A percentile compares a stretch with the other conserved stretches of the same genome.
phyloP scores from a whole-genome alignment of 2,113 vertebrate species.

The Ceuthmochares aereus region DNA sequence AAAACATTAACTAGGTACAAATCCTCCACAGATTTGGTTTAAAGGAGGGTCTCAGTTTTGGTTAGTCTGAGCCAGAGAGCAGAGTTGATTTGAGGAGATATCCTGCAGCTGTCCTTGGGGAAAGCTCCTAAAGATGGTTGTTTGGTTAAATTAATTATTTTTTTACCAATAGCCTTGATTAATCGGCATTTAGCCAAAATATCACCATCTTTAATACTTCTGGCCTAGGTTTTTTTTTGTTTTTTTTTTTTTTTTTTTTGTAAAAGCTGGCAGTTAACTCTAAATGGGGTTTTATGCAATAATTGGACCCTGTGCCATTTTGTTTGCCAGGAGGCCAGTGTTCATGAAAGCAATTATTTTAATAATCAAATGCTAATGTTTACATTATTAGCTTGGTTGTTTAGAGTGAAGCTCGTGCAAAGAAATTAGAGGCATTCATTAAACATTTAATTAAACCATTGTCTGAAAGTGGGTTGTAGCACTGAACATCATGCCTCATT shows the following conservation, averaged over 20 bases:
- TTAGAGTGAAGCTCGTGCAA: not conserved
- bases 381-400: constrained; percentile 14
- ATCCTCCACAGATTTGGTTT: not conserved
- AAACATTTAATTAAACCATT: constrained; percentile 36
- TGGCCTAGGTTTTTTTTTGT: not conserved
- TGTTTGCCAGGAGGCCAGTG: not conserved
- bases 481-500: not conserved
- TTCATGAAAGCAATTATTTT: constrained; percentile 38
- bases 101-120: not conserved
- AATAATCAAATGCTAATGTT: constrained; percentile 21
- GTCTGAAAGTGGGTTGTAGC: not conserved
- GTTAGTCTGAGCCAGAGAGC: not conserved
- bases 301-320: not conserved
- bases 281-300: not conserved
- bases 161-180: not conserved
- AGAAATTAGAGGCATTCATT: not conserved
- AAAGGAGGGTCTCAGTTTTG: not conserved
- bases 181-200: not conserved
- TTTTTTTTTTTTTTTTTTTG: too few species aligned
- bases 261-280: not conserved
- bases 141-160: not conserved
- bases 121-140: not conserved
- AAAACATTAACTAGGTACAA: not conserved
- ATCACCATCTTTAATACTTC: accelerated
- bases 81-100: not conserved